Evolutionary conservation across 2,888 invertebrate genomes (phyloP).

Genomic region (Axea sp.): DNA sequence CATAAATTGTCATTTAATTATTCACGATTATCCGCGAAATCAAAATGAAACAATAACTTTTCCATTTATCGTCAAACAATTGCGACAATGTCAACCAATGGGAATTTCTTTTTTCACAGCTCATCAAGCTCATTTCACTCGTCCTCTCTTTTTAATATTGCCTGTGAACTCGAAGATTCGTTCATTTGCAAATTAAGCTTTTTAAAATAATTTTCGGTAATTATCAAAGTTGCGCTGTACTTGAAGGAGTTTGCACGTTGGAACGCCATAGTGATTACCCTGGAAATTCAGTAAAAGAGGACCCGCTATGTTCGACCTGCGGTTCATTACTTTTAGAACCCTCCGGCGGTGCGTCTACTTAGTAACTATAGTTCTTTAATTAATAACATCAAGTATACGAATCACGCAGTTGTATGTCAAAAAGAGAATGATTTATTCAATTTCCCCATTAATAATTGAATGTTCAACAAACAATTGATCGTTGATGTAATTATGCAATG

Average conservation of each 20-base stretch:
- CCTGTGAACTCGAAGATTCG: conserved; percentile 10
- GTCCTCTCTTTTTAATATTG: background rate
- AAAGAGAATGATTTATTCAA: conserved; percentile 41
- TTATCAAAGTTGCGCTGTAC: conserved; percentile 45
- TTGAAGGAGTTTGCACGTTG: conserved; percentile 40
- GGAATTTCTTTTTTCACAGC: no score
- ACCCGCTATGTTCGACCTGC: conserved; percentile 39
- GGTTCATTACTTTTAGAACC: conserved; percentile 52
- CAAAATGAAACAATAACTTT: conserved; percentile 17
- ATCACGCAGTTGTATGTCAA: conserved; percentile 41
- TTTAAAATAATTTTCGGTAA: conserved; percentile 44
- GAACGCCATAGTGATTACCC: conserved; percentile 39
- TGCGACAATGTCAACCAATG: no score
- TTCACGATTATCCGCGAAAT: conserved; percentile 21
- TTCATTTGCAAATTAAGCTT: conserved; percentile 15
- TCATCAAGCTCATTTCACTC: background rate
- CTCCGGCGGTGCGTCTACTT: conserved; percentile 30
- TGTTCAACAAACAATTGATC: no score
- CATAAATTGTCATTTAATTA: conserved; percentile 22
- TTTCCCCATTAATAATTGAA: no score
- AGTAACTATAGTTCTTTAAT: conserved; percentile 47
- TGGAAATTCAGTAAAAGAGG: conserved; percentile 54
- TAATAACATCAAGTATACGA: conserved; percentile 52
- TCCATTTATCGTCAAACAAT: conserved; percentile 2
- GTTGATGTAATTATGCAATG: no score